Base-by-base conservation (phyloP, 2,888 invertebrate species). In the Sabatieria punctata region DNA sequence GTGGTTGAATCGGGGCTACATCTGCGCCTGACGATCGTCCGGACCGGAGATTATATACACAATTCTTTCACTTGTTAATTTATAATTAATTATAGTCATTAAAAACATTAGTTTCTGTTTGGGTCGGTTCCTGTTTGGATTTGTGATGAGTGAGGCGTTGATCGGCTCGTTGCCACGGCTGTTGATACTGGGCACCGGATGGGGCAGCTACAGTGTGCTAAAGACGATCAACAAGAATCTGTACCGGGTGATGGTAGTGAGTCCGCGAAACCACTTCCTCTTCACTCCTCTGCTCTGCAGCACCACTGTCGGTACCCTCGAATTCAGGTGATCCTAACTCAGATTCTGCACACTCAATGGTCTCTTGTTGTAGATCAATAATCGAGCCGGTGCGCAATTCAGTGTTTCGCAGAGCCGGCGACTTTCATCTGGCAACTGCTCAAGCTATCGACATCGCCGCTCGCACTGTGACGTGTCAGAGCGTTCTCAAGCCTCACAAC, bases 301-400 rank as follows among this genome's bases (percentile, higher is more conserved):
- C 48, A 69, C 69, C 2, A 69, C 69, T 25, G 68, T 69, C 18
- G 68, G 69, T 26, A 69, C 69, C 2, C 52, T 69, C 11, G 68
- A 51, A 30, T 51, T 51, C 27, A 23, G 51, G 46, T 49, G 15
- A 37, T 30, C 8, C 8, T 30, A 15, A 30, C 8, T 15, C 8
- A 15, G 8, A 15, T 30, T 41, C 6, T 27, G 21, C 15, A 18
- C 3, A 4, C n/a, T 45, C 35, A 35, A 13, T 23, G 22, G 3
- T 23, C 21, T 2, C 15, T 4, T 11, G 11, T 41, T 47, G 44
- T 40, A 67, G 68, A 46, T 69, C 68, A 11, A 67, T 69, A 37
- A 66, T 67, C 42, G 68, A 69, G 49, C 68, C 69, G 26, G 55
- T 69, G 0, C 55, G 69, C 23, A 67, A 69, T 51, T 54, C 57